phyloP scores from a whole-genome alignment of 2,113 vertebrate genomes.

The human region DNA sequence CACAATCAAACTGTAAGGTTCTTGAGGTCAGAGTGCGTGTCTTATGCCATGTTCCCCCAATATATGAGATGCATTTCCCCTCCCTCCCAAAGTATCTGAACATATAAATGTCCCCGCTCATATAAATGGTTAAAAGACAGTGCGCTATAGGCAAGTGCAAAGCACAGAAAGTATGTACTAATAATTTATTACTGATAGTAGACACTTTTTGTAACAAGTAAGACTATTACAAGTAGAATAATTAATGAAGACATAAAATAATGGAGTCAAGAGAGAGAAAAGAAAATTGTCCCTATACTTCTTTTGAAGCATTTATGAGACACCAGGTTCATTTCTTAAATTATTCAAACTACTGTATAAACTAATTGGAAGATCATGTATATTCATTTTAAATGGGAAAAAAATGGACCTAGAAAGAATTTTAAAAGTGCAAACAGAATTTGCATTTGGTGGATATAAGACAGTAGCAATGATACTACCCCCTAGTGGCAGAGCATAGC shows the following conservation, averaged over 20 bases:
- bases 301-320: constrained; percentile 48
- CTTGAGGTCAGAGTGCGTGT: not conserved
- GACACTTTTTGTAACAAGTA: constrained; percentile 39
- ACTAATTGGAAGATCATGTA: not conserved
- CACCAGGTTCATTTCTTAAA: not conserved
- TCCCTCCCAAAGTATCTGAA: not conserved
- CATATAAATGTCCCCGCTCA: not conserved
- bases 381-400: not conserved
- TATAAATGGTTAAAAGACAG: not conserved
- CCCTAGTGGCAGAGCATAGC: constrained; percentile 56
- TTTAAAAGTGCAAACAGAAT: constrained; percentile 15
- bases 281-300: not conserved
- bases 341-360: constrained; percentile 41
- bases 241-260: constrained; percentile 59
- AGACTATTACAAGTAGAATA: constrained; percentile 42
- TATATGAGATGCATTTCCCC: not conserved
- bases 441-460: not conserved
- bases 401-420: not conserved
- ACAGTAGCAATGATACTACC: constrained; percentile 57
- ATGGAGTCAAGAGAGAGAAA: constrained; percentile 24
- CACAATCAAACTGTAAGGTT: not conserved
- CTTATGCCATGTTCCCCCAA: not conserved
- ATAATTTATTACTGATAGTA: constrained; percentile 28
- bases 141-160: not conserved
- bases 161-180: not conserved